Conservation (phyloP, 2,113 vertebrate species). For the Verasper variegatus region DNA sequence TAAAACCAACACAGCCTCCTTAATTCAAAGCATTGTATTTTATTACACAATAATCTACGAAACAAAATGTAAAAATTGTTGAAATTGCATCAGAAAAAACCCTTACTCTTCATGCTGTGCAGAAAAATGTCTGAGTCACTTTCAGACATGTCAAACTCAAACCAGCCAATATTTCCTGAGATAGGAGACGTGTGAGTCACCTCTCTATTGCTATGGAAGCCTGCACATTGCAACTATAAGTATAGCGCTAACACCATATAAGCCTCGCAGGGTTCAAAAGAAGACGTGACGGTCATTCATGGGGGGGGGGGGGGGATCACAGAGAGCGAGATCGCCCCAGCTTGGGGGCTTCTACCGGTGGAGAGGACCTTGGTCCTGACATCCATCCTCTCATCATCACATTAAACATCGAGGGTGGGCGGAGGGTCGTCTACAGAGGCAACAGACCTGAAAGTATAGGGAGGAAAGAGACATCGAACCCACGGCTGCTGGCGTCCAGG, state of each 20-base stretch:
- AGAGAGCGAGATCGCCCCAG: constrained; percentile 20
- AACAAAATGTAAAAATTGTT: not conserved
- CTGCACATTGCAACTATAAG: constrained; percentile 2
- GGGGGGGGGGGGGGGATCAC: not conserved
- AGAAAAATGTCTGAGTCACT: not conserved
- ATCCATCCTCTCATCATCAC: too few species aligned
- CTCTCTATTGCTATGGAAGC: constrained; percentile 6
- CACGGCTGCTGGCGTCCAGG: too few species aligned
- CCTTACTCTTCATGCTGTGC: not conserved
- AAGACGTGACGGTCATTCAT: constrained; percentile 19
- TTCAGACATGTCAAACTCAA: constrained; percentile 7
- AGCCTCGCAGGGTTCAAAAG: constrained; percentile 13
- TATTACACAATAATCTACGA: not conserved
- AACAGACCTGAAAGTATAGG: too few species aligned
- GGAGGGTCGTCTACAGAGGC: too few species aligned
- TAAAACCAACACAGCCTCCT: not conserved
- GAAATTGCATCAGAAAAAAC: not conserved
- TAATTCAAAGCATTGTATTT: not conserved
- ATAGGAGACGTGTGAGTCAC: not conserved
- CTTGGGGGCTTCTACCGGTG: constrained; percentile 18
- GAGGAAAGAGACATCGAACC: too few species aligned
- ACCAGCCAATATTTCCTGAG: constrained; percentile 2
- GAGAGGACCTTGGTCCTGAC: constrained; percentile 29
- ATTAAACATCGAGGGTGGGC: too few species aligned
- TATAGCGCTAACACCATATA: constrained; percentile 6